Evolutionary conservation across 2,113 vertebrate genomes (phyloP).

Genomic region (Crocuta crocuta): DNA sequence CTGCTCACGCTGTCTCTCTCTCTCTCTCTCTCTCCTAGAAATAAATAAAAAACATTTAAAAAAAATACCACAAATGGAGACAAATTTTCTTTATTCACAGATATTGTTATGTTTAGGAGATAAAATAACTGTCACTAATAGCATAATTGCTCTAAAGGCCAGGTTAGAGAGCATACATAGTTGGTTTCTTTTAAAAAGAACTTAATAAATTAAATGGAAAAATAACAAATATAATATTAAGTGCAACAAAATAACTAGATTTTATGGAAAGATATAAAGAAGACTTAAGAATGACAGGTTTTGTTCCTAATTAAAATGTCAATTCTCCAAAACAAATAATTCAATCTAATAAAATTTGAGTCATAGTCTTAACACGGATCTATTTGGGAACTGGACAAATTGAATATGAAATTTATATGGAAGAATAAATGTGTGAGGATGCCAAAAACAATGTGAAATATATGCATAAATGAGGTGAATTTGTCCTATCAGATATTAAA

Average conservation of each 20-base stretch:
- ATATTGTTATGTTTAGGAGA: not conserved
- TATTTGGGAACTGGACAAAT: constrained; percentile 24
- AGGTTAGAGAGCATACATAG: not conserved
- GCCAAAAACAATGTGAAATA: constrained; percentile 36
- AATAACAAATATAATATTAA: not conserved
- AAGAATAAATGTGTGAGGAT: not conserved
- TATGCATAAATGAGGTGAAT: not conserved
- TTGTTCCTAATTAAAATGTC: not conserved
- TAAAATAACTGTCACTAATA: not conserved
- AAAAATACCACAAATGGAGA: not conserved
- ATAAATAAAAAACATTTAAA: too few species aligned
- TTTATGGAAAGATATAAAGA: not conserved
- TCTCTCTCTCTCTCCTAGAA: too few species aligned
- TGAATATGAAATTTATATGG: constrained; percentile 14
- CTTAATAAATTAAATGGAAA: not conserved
- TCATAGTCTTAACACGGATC: not conserved
- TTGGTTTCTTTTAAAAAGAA: not conserved
- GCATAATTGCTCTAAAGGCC: not conserved
- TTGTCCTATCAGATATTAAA: constrained; percentile 20
- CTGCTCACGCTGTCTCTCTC: too few species aligned
- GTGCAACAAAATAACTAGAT: not conserved
- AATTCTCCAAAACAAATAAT: not conserved
- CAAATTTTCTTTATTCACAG: not conserved
- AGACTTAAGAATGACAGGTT: not conserved
- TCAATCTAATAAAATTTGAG: not conserved